phyloP scores from a whole-genome alignment of 2,797 vertebrate species.

The Aulostomus chinensis region DNA sequence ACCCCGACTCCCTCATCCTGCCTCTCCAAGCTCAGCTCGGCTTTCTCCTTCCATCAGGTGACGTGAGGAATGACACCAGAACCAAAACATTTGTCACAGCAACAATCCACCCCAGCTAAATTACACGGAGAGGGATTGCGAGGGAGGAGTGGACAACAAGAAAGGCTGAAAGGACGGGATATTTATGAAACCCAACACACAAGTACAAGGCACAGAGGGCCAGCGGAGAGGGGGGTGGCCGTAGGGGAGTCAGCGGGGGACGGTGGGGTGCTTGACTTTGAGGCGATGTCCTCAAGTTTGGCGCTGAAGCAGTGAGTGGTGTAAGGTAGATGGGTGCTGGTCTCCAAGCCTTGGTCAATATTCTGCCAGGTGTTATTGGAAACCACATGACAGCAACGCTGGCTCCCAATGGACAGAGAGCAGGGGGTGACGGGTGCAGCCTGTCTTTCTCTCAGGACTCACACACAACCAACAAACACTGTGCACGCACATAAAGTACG shows the following conservation, averaged over 20 bases:
- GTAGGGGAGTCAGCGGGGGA: conserved; percentile 22
- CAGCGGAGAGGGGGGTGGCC: conserved; percentile 4
- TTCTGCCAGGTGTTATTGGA: conserved; percentile 54
- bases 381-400: conserved; percentile 50
- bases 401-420: conserved; percentile 39
- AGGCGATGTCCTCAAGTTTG: conserved; percentile 67
- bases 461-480: no score
- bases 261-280: conserved; percentile 56
- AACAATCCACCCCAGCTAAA: conserved; percentile 63
- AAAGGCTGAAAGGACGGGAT: conserved; percentile 25
- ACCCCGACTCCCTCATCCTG: conserved; percentile 7
- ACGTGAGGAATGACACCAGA: conserved; percentile 63
- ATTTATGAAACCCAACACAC: conserved; percentile 55
- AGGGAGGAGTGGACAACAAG: conserved; percentile 42
- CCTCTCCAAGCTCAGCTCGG: conserved; percentile 22
- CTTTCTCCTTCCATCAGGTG: conserved; percentile 45
- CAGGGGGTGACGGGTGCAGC: no score
- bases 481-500: no score
- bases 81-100: conserved; percentile 67
- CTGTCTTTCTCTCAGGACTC: no score
- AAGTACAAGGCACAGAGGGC: conserved; percentile 14
- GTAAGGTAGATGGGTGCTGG: conserved; percentile 70
- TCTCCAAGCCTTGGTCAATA: conserved; percentile 74
- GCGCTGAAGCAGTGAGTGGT: conserved; percentile 61
- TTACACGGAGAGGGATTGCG: conserved; percentile 49